phyloP scores from a whole-genome alignment of 2,797 vertebrate species.

The Typhlichthys eigenmanni region DNA sequence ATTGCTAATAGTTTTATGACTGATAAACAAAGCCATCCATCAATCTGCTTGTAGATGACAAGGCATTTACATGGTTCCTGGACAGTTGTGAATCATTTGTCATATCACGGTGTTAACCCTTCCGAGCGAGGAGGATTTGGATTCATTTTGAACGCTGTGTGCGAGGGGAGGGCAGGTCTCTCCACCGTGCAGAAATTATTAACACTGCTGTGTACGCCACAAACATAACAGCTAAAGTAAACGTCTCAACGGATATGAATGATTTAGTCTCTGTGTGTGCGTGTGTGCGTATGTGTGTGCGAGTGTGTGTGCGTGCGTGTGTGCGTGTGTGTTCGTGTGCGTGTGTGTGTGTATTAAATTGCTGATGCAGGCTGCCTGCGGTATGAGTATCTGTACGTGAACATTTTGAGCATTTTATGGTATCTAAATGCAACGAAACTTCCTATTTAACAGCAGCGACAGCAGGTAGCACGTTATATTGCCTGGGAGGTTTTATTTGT shows the following conservation, averaged over 20 bases:
- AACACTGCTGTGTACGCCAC: conserved; percentile 68
- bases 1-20: conserved; percentile 81
- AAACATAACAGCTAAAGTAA: conserved; percentile 76
- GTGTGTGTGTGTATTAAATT: conserved; percentile 11
- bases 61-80: conserved; percentile 65
- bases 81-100: conserved; percentile 71
- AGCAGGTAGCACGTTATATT: not conserved
- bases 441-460: not conserved
- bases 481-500: conserved; percentile 1
- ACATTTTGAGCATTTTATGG: not conserved
- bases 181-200: conserved; percentile 73
- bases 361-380: conserved; percentile 3
- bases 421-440: not conserved
- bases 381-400: conserved; percentile 5
- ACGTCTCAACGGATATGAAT: conserved; percentile 64
- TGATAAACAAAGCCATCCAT: conserved; percentile 83
- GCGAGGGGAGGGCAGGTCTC: conserved; percentile 68
- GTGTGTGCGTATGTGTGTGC: not conserved
- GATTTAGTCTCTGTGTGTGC: conserved; percentile 34
- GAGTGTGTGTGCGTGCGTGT: conserved; percentile 6
- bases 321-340: not conserved
- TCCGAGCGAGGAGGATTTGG: conserved; percentile 71
- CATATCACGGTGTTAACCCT: conserved; percentile 70
- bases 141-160: conserved; percentile 71
- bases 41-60: conserved; percentile 63